Evolutionary conservation across 2,113 vertebrate genomes (phyloP).

Genomic region (Oceanites oceanicus): DNA sequence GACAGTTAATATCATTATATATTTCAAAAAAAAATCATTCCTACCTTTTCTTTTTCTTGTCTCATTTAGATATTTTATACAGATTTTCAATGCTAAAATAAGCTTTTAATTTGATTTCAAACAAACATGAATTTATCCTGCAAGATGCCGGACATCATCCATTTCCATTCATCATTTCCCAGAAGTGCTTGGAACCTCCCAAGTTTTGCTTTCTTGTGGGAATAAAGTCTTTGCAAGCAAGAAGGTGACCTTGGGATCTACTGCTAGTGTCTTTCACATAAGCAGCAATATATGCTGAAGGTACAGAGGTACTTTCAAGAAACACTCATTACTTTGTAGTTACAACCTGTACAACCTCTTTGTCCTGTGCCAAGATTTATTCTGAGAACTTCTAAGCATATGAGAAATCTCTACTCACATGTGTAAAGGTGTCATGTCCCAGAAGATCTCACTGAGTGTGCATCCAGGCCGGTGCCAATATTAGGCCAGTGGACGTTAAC

Average conservation of each 20-base stretch:
- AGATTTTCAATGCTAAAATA: background rate
- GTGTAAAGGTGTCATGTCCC: background rate
- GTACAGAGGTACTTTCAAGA: background rate
- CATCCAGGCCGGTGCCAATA: background rate
- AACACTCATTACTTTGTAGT: rapidly evolving
- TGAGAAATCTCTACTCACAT: background rate
- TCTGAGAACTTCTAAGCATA: background rate
- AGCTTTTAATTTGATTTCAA: background rate
- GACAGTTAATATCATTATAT: background rate
- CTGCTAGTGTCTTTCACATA: background rate
- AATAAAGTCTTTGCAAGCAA: background rate
- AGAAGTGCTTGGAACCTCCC: background rate
- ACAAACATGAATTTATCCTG: background rate
- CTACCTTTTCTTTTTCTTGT: background rate
- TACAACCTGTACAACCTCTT: background rate
- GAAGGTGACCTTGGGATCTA: background rate
- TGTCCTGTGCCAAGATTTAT: background rate
- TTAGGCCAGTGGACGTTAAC: background rate
- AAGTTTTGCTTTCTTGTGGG: background rate
- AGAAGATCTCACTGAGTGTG: background rate
- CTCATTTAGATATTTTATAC: background rate
- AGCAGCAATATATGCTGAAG: background rate
- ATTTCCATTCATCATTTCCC: background rate
- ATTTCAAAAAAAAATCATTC: background rate
- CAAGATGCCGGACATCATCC: background rate